Conservation (phyloP, 2,888 invertebrate species). For the Thysanoteuthis rhombus region DNA sequence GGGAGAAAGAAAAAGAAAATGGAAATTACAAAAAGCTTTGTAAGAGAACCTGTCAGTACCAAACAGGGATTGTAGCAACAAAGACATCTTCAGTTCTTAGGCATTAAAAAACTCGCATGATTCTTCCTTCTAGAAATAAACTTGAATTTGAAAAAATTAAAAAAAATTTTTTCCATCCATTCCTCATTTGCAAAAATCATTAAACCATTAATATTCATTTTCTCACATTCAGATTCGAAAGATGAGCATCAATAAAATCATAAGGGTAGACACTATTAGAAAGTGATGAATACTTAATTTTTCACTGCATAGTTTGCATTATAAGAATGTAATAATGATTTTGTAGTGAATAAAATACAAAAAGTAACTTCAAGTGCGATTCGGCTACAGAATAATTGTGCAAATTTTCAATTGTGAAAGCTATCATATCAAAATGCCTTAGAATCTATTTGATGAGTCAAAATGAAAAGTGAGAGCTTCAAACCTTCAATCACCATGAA, state of each 20-base stretch:
- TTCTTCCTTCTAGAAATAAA: constrained; percentile 12
- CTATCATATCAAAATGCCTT: no score
- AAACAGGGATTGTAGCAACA: background rate
- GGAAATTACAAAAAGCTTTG: background rate
- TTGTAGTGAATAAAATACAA: no score
- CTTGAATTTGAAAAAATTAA: background rate
- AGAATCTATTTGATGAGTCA: no score
- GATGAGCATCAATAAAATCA: background rate
- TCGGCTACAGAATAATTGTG: no score
- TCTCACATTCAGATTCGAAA: background rate
- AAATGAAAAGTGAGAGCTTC: no score
- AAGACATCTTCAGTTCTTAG: background rate
- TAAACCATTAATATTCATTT: background rate
- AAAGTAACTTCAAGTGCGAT: no score
- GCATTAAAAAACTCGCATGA: background rate
- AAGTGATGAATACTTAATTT: background rate
- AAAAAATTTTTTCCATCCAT: background rate
- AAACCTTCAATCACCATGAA: no score
- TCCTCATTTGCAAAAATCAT: background rate
- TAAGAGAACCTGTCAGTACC: background rate
- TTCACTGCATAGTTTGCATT: background rate
- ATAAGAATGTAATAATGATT: background rate
- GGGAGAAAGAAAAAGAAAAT: background rate
- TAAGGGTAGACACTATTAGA: background rate
- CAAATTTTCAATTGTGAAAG: no score